phyloP scores from a whole-genome alignment of 30 jellyfish, hydroid and myxozoan species.

The Chironex yamaguchii region DNA sequence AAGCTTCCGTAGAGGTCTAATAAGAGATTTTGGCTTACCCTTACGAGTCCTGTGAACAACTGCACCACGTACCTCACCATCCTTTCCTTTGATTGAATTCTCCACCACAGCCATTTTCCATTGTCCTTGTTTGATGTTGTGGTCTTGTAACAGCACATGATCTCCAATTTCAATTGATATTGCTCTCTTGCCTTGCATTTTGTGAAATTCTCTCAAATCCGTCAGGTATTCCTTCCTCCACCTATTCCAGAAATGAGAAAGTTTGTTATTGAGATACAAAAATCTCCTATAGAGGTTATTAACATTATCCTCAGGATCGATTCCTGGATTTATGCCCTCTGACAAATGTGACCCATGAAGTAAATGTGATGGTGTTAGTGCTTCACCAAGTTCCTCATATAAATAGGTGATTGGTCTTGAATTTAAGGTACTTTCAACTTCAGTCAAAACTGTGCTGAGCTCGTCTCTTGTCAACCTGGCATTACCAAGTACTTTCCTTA shows the following conservation, averaged over 20 bases:
- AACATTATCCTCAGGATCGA: not conserved
- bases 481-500: constrained; percentile 29
- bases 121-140: no score
- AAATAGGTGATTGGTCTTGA: constrained; percentile 16
- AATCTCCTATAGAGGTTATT: not conserved
- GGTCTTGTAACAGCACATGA: no score
- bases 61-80: no score
- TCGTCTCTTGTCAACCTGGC: constrained; percentile 35
- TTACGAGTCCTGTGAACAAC: no score
- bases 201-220: constrained; percentile 47
- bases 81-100: no score
- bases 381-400: constrained; percentile 18
- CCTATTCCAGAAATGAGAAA: constrained; percentile 46
- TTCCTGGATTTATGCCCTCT: constrained; percentile 10
- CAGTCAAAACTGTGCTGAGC: constrained; percentile 18
- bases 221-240: constrained; percentile 49
- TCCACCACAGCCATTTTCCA: no score
- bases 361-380: constrained; percentile 41
- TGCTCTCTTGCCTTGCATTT: no score
- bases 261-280: constrained; percentile 10
- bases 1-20: no score
- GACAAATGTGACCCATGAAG: constrained; percentile 16
- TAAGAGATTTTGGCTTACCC: no score
- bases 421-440: constrained; percentile 35
- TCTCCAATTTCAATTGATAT: no score